Conservation (phyloP, 2,888 invertebrate species). For the Epinotia ramella region DNA sequence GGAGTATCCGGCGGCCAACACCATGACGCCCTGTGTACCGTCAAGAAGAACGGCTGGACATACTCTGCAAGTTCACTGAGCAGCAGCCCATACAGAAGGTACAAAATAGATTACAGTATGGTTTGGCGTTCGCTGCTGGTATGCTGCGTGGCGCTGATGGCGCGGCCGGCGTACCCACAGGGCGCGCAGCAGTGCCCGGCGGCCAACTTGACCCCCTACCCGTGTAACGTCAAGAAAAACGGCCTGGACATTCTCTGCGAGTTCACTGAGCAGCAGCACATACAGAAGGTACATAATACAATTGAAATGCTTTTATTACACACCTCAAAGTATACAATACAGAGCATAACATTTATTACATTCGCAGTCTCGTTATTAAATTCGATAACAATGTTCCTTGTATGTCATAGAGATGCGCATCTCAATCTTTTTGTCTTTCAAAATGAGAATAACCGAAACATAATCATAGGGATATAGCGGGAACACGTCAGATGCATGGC, state of each 20-base stretch:
- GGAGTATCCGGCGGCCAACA: slow-evolving; percentile 90
- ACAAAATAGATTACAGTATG: slow-evolving; percentile 69
- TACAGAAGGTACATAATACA: slow-evolving; percentile 78
- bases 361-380: too few species aligned
- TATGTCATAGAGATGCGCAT: too few species aligned
- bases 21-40: slow-evolving; percentile 94
- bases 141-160: slow-evolving; percentile 84
- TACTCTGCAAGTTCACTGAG: slow-evolving; percentile 95
- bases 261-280: slow-evolving; percentile 92
- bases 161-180: slow-evolving; percentile 77
- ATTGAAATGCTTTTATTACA: neutral
- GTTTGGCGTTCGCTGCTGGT: slow-evolving; percentile 81
- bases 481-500: too few species aligned
- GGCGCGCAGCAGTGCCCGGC: slow-evolving; percentile 90
- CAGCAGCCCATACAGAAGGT: slow-evolving; percentile 89
- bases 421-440: too few species aligned
- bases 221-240: slow-evolving; percentile 94
- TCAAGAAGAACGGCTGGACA: slow-evolving; percentile 95
- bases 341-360: too few species aligned
- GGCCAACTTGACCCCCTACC: slow-evolving; percentile 90
- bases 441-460: too few species aligned
- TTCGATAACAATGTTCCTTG: too few species aligned
- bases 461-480: too few species aligned
- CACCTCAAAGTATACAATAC: too few species aligned
- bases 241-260: slow-evolving; percentile 96